Conservation (phyloP, 2,113 vertebrate genomes). For the Carlito syrichta region DNA sequence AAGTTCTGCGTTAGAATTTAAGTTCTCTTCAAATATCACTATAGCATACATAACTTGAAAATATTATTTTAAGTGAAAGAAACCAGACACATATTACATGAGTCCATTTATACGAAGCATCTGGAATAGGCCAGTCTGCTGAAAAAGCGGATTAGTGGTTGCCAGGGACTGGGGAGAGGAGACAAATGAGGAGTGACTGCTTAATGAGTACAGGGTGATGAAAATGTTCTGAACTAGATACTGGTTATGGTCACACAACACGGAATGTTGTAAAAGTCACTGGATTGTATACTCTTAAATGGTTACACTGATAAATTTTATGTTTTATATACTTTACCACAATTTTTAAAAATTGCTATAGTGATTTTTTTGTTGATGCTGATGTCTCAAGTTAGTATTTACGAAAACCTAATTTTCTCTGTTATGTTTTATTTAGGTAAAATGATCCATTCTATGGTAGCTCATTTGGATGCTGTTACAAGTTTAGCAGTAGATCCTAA, state of each 20-base stretch:
- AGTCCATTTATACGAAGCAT: neutral
- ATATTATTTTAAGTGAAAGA: neutral
- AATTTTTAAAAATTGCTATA: neutral
- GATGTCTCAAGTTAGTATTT: neutral
- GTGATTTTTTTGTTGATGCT: conserved; percentile 21
- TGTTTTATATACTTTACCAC: conserved; percentile 37
- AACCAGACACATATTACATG: neutral
- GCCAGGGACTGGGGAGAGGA: neutral
- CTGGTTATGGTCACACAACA: neutral
- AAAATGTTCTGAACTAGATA: conserved; percentile 6
- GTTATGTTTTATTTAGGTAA: conserved; percentile 88
- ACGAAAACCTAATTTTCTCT: conserved; percentile 43
- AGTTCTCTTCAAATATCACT: conserved; percentile 25
- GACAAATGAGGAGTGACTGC: neutral
- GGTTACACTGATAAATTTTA: conserved; percentile 28
- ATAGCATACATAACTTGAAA: neutral
- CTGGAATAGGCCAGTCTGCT: neutral
- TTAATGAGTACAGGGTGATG: neutral
- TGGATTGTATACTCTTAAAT: neutral
- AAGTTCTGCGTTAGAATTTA: conserved; percentile 38
- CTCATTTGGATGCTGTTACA: conserved; percentile 98
- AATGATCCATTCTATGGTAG: conserved; percentile 98
- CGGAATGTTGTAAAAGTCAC: conserved; percentile 22
- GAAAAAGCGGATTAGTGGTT: neutral
- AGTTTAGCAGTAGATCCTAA: conserved; percentile 99